Evolutionary conservation across 2,888 invertebrate species (phyloP).

Genomic region (Emesis russula): DNA sequence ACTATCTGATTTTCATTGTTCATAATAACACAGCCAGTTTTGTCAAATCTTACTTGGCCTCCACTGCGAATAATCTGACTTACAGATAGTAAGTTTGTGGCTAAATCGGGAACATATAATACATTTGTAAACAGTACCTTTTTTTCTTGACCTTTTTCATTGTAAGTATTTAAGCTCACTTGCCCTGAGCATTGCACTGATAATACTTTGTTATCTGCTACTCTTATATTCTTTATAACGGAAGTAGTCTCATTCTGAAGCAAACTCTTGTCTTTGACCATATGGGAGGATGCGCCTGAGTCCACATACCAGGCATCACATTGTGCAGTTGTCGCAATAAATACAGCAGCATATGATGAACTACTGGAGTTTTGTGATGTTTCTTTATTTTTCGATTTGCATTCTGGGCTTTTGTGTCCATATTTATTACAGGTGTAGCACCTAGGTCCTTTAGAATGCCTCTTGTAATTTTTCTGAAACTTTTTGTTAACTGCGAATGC

Average conservation of each 20-base stretch:
- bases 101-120: not conserved
- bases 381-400: not conserved
- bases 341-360: not conserved
- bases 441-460: not conserved
- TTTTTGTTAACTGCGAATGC: no score
- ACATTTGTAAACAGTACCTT: not conserved
- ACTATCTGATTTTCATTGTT: conserved; percentile 60
- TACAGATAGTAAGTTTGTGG: conserved; percentile 39
- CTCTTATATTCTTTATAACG: not conserved
- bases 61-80: conserved; percentile 70
- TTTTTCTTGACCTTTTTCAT: not conserved
- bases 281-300: not conserved
- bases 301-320: not conserved
- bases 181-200: not conserved
- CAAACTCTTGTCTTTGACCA: not conserved
- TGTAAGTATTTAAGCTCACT: not conserved
- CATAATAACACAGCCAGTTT: conserved; percentile 46
- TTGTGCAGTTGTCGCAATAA: not conserved
- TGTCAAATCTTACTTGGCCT: conserved; percentile 75
- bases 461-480: not conserved
- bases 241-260: not conserved
- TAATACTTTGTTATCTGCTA: not conserved
- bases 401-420: not conserved
- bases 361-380: not conserved
- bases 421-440: not conserved